Conservation (phyloP, 2,113 vertebrate genomes). For the Raja brachyura region DNA sequence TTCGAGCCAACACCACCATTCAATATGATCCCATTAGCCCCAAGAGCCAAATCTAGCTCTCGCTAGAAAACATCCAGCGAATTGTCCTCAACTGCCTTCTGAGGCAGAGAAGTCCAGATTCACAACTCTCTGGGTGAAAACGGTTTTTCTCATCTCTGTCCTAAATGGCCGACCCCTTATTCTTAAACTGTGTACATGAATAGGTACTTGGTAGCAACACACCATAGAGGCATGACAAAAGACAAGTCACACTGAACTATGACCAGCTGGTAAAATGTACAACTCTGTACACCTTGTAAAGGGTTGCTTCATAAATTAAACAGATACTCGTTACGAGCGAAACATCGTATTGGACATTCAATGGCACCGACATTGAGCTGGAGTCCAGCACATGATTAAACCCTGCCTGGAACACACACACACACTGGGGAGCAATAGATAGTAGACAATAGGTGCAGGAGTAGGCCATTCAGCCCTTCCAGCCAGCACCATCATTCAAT, state of each 20-base stretch:
- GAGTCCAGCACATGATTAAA: background rate
- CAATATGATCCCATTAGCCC: too few relatives aligned
- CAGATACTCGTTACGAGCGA: conserved; percentile 3
- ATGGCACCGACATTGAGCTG: background rate
- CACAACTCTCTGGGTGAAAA: too few relatives aligned
- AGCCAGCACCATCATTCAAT: too few relatives aligned
- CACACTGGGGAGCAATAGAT: background rate
- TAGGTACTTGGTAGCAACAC: background rate
- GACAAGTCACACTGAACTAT: background rate
- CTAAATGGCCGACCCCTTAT: background rate
- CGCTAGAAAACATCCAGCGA: too few relatives aligned
- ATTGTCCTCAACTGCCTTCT: too few relatives aligned
- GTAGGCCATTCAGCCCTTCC: too few relatives aligned
- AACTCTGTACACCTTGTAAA: background rate
- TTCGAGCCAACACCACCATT: too few relatives aligned
- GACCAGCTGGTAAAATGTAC: background rate
- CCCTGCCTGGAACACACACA: background rate
- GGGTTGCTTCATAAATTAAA: conserved; percentile 30
- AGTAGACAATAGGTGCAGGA: background rate
- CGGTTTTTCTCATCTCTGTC: too few relatives aligned
- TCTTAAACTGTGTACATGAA: too few relatives aligned
- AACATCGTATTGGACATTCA: background rate
- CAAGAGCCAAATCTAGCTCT: too few relatives aligned
- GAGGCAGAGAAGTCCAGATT: too few relatives aligned
- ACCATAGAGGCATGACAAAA: background rate